These are phyloP conservation scores for Saccostrea echinata DNA, from an alignment of 1,140 invertebrate genomes.

Conservation along the genomic window DNA sequence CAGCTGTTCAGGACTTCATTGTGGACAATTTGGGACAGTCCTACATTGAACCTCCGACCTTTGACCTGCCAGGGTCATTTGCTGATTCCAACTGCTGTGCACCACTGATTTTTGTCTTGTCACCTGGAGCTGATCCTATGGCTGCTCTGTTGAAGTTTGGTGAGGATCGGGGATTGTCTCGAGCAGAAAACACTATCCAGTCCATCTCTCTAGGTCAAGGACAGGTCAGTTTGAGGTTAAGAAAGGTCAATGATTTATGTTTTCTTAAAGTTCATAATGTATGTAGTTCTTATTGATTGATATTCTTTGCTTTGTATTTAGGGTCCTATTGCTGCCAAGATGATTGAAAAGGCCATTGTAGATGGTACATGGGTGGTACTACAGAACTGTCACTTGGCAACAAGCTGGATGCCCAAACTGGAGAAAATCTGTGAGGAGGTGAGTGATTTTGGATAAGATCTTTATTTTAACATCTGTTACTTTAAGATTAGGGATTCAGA, in stretches of 20 bases:
- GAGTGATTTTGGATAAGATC: constrained; percentile 18
- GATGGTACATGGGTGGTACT: constrained; percentile 80
- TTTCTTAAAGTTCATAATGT: background rate
- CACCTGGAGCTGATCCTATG: constrained; percentile 81
- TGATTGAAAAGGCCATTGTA: constrained; percentile 79
- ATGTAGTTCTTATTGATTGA: background rate
- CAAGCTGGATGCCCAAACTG: constrained; percentile 80
- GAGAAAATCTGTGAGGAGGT: constrained; percentile 81
- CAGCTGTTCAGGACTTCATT: constrained; percentile 79
- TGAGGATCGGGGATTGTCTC: constrained; percentile 77
- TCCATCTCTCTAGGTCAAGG: constrained; percentile 81
- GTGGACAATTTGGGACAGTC: constrained; percentile 78
- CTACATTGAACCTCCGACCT: constrained; percentile 80
- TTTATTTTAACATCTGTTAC: background rate
- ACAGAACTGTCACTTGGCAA: constrained; percentile 81
- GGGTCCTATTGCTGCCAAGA: constrained; percentile 80
- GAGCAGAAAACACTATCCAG: constrained; percentile 73
- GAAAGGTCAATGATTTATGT: background rate
- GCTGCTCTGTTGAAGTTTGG: constrained; percentile 80
- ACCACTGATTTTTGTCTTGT: constrained; percentile 79
- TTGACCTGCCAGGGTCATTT: constrained; percentile 79
- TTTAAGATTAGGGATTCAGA: background rate
- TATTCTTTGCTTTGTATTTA: constrained; percentile 65
- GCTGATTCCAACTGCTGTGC: constrained; percentile 79
- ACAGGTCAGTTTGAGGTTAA: constrained; percentile 72